These are phyloP conservation scores for Manis javanica DNA, from an alignment of 2,797 vertebrate genomes.

Conservation along the genomic window DNA sequence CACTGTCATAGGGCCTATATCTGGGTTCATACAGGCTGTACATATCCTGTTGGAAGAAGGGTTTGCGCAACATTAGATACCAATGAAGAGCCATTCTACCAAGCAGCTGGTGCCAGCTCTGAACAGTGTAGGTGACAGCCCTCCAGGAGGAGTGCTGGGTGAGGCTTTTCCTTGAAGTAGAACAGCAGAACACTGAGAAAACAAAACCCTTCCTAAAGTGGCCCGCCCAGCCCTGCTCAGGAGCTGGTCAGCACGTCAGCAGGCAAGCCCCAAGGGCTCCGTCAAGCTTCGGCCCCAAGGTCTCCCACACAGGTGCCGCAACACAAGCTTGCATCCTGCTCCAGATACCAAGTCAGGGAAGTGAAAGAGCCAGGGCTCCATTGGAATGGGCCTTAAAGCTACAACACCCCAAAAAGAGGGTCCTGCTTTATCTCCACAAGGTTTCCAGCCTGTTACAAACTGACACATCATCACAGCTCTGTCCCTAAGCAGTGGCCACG, in stretches of 20 bases:
- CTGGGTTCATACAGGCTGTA: constrained; percentile 91
- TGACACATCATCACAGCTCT: neutral
- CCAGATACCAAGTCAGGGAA: neutral
- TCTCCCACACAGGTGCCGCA: neutral
- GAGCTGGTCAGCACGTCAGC: neutral
- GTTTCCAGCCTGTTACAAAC: neutral
- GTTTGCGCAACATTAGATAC: neutral
- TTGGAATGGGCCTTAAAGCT: rapidly evolving
- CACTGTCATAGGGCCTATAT: constrained; percentile 90
- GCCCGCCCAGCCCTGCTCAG: neutral
- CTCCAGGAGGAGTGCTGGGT: neutral
- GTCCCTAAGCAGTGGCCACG: neutral
- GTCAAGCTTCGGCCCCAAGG: neutral
- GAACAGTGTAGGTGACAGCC: rapidly evolving
- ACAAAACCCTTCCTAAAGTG: rapidly evolving
- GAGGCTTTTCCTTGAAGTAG: neutral
- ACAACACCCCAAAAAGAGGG: neutral
- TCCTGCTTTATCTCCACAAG: rapidly evolving
- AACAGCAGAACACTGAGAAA: neutral
- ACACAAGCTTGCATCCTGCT: neutral
- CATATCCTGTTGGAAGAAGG: constrained; percentile 86
- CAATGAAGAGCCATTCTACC: rapidly evolving
- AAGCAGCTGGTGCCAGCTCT: too few species aligned
- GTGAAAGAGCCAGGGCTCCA: neutral
- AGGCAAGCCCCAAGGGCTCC: neutral